A percentile compares a stretch with the other conserved stretches of the same genome.
phyloP scores from a whole-genome alignment of 2,797 vertebrate species.

The Gallinago stenura region DNA sequence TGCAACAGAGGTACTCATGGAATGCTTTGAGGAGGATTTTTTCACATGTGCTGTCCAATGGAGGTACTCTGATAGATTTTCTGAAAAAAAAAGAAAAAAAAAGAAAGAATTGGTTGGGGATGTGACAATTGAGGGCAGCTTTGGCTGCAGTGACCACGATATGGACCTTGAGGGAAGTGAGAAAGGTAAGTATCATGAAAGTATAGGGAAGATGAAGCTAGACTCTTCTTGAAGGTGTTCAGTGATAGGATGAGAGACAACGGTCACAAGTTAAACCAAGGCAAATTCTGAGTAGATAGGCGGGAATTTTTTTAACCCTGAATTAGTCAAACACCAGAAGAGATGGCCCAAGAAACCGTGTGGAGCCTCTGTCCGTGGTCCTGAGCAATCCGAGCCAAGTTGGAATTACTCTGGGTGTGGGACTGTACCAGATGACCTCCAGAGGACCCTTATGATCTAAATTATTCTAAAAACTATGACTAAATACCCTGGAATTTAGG shows the following conservation, averaged over 20 bases:
- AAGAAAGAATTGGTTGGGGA: background rate
- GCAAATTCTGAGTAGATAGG: background rate
- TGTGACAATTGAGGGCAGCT: background rate
- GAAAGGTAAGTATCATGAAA: background rate
- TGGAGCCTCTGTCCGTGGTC: slow-evolving; percentile 5
- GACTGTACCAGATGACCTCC: accelerated
- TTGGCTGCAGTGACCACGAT: background rate
- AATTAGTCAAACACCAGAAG: background rate
- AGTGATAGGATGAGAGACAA: background rate
- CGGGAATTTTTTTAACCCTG: background rate
- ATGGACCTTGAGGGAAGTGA: background rate
- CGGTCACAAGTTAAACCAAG: background rate
- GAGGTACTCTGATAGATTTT: background rate
- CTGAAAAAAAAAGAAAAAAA: background rate
- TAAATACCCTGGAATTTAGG: background rate
- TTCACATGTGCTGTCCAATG: background rate
- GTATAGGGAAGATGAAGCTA: background rate
- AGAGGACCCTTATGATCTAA: background rate
- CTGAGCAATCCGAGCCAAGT: background rate
- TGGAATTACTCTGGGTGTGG: background rate
- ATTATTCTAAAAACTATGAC: background rate
- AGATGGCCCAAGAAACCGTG: background rate
- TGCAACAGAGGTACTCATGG: background rate
- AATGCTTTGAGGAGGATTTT: background rate
- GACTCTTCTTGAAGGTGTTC: background rate